Base-by-base conservation (phyloP, 2,113 vertebrate genomes). In the Columba janthina region DNA sequence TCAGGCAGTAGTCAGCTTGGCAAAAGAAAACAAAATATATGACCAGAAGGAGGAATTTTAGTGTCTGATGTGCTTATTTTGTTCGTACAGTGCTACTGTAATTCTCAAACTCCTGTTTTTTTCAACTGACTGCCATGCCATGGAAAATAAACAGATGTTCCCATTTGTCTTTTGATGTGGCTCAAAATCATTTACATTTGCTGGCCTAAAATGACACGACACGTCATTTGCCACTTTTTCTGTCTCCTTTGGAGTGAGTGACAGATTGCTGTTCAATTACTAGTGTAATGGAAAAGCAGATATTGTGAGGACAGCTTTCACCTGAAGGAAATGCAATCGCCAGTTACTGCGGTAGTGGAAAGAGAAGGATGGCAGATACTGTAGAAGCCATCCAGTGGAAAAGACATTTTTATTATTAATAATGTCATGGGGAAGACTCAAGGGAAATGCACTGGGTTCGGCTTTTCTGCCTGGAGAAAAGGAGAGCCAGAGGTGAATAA, bases 71-170 rank as follows among this genome's bases (percentile, higher is more conserved):
- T 79, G 62, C 54, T 96, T 70, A 12, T 96, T 97, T 96, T 80
- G 61, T 89, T 80, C 83, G 48, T 76, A 51, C 4, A 1, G 14
- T 38, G 21, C 75, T 80, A 64, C 77, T 57, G 76, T 61, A 71
- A 85, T 73, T 92, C 79, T 80, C 86, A 73, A 36, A 50, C 36
- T 67, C 79, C 54, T 62, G 5, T 44, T 90, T 93, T 93, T 96
- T 72, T 86, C 58, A 81, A 32, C 62, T 72, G 82, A 18, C 73
- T 93, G 57, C 87, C 72, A 69, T 91, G 82, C 87, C 28, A n/a
- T 48, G 66, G 94, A 82, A 89, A 75, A 93, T 87, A 95, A 97
- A 92, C 97, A 96, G 92, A 97, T 97, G 94, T 97, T 97, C 78
- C 62, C 71, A 36, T 97, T 96, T 97, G 71, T 94, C 93, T 93